Evolutionary conservation across 2,797 vertebrate species (phyloP).

Genomic region (Pseudochirops cupreus): DNA sequence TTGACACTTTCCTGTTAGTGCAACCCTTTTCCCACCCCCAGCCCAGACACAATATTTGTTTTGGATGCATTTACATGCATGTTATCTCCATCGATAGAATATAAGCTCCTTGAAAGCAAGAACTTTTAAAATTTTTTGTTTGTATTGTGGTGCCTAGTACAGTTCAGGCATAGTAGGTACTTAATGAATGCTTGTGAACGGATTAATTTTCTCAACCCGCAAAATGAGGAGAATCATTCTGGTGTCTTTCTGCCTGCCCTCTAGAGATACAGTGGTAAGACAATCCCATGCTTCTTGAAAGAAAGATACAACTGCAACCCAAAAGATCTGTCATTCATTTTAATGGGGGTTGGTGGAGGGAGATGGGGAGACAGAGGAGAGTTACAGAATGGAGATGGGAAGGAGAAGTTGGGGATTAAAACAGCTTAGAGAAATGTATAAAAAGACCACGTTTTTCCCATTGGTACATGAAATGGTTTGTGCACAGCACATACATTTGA

Average conservation of each 20-base stretch:
- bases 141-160: background rate
- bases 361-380: background rate
- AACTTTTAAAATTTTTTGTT: background rate
- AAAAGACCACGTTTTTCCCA: constrained; percentile 92
- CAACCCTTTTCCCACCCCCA: background rate
- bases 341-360: constrained; percentile 71
- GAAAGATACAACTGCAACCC: constrained; percentile 7
- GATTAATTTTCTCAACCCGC: background rate
- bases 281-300: background rate
- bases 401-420: constrained; percentile 62
- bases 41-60: background rate
- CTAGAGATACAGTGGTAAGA: background rate
- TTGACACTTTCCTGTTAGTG: background rate
- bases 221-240: background rate
- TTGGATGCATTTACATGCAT: background rate
- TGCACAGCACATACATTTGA: constrained; percentile 98
- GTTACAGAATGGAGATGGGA: background rate
- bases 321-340: constrained; percentile 46
- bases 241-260: background rate
- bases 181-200: background rate
- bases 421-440: constrained; percentile 86
- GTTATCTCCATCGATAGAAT: background rate
- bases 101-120: background rate
- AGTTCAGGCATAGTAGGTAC: background rate
- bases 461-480: constrained; percentile 93